A percentile compares a stretch with the other conserved stretches of the same genome.
Conservation (phyloP, 2,888 invertebrate genomes). For the Apodemia duryi region DNA sequence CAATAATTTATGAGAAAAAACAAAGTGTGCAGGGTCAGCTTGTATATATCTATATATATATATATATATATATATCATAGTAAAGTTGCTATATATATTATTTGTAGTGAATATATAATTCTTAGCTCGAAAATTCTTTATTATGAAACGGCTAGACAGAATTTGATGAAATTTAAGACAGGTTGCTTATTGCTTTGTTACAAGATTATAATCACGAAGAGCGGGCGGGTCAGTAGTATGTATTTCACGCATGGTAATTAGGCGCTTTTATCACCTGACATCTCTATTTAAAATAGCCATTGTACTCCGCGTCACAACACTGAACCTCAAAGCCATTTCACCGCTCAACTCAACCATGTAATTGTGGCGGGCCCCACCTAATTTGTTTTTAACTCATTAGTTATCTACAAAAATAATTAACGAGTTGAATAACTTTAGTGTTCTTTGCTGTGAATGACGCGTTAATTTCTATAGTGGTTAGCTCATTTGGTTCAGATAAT, state of each 20-base stretch:
- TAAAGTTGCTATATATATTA: too few relatives aligned
- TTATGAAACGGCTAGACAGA: too few relatives aligned
- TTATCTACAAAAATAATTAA: constrained; percentile 7
- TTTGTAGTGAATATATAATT: too few relatives aligned
- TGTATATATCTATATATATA: too few relatives aligned
- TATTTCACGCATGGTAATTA: neutral
- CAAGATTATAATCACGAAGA: neutral
- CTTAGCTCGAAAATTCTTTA: too few relatives aligned
- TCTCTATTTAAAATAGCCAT: constrained; percentile 34
- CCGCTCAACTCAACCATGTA: constrained; percentile 54
- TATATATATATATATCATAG: too few relatives aligned
- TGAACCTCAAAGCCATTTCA: constrained; percentile 38
- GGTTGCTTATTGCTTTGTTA: too few relatives aligned
- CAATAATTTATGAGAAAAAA: too few relatives aligned
- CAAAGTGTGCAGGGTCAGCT: too few relatives aligned
- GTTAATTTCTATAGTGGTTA: neutral
- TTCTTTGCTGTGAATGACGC: neutral
- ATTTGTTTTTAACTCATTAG: neutral
- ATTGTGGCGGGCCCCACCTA: constrained; percentile 41
- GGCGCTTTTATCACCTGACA: neutral
- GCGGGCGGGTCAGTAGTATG: neutral
- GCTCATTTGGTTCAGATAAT: too few relatives aligned
- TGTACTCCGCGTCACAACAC: constrained; percentile 45
- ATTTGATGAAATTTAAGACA: too few relatives aligned
- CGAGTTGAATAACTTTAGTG: neutral